These are phyloP conservation scores for Deroptyus accipitrinus DNA, from an alignment of 2,113 vertebrate genomes.

Conservation along the genomic window DNA sequence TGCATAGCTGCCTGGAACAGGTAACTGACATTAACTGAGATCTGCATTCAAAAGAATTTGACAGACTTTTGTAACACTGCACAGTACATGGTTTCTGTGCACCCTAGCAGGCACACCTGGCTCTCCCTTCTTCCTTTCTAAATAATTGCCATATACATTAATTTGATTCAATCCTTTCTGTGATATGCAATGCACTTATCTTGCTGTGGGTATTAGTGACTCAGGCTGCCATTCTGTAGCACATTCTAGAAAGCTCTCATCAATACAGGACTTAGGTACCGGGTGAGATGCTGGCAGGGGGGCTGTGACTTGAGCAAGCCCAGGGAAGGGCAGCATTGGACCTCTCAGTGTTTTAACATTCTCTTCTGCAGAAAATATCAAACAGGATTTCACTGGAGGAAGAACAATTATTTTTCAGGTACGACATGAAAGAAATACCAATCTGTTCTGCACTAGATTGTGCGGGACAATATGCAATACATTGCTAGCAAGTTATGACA, in stretches of 20 bases:
- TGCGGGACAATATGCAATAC: neutral
- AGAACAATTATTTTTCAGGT: constrained; percentile 24
- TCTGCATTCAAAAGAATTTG: neutral
- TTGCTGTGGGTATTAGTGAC: neutral
- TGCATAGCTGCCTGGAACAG: neutral
- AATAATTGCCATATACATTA: neutral
- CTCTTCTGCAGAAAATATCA: neutral
- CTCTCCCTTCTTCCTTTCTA: no score
- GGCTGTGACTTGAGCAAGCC: neutral
- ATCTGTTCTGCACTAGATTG: neutral
- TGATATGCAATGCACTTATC: neutral
- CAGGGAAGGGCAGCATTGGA: neutral
- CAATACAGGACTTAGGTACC: neutral
- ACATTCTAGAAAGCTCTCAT: neutral
- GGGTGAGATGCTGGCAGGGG: neutral
- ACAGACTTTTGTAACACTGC: neutral
- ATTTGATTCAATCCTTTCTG: neutral
- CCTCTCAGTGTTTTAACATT: neutral
- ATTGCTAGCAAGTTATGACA: neutral
- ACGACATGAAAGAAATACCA: neutral
- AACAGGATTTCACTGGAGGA: neutral
- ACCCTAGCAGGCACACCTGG: neutral
- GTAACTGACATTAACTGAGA: neutral
- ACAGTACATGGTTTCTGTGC: neutral
- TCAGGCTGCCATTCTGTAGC: neutral